Percentiles rank a stretch among this genome's conserved stretches.
Evolutionary conservation across 1,140 invertebrate genomes (phyloP).

Genomic region (Zaprionus ornatus): DNA sequence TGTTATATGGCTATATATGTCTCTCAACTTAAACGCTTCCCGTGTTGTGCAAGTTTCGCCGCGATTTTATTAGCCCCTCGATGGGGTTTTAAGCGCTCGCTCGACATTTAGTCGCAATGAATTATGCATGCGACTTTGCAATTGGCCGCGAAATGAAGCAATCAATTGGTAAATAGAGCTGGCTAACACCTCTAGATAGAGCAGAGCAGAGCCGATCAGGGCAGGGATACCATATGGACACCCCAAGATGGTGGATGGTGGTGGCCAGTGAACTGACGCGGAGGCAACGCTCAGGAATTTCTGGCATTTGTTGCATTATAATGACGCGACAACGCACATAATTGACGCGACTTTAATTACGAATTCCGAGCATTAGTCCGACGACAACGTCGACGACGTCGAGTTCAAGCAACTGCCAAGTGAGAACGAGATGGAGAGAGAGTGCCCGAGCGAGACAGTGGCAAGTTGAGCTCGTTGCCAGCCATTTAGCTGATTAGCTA

Average conservation of each 20-base stretch:
- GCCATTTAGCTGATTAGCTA: constrained; percentile 64
- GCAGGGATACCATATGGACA: not conserved
- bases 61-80: constrained; percentile 36
- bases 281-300: constrained; percentile 64
- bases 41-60: constrained; percentile 51
- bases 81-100: constrained; percentile 68
- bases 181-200: constrained; percentile 13
- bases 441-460: not conserved
- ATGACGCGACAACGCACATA: constrained; percentile 60
- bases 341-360: constrained; percentile 68
- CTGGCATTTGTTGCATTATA: constrained; percentile 64
- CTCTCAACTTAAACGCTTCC: constrained; percentile 49
- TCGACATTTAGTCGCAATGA: constrained; percentile 42
- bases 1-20: not conserved
- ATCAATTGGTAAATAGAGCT: constrained; percentile 50
- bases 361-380: constrained; percentile 66
- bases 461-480: constrained; percentile 27
- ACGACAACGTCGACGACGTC: constrained; percentile 3
- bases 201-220: not conserved
- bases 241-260: not conserved
- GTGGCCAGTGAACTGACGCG: constrained; percentile 30
- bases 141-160: constrained; percentile 60
- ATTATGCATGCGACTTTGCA: constrained; percentile 60
- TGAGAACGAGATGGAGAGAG: not conserved
- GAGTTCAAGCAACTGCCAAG: constrained; percentile 65